Conservation (phyloP, 2,797 vertebrate species). For the Gambelia wislizenii region DNA sequence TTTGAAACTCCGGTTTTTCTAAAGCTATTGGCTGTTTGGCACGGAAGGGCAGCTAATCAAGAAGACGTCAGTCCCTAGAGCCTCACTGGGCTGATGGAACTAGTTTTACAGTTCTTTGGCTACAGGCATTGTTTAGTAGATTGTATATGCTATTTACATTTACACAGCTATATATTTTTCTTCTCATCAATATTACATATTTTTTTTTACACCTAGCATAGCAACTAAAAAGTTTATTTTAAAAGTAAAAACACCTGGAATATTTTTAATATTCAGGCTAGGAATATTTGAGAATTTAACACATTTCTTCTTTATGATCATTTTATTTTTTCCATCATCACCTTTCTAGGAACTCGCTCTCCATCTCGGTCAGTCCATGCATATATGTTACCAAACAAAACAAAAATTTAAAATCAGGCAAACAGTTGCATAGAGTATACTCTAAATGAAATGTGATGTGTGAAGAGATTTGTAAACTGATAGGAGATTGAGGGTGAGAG, state of each 20-base stretch:
- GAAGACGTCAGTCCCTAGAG: neutral
- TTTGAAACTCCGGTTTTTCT: neutral
- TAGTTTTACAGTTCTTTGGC: constrained; percentile 7
- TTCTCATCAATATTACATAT: neutral
- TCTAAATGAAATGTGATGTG: neutral
- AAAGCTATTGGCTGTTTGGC: neutral
- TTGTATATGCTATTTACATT: neutral
- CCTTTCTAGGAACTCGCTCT: constrained; percentile 84
- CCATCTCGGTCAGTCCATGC: constrained; percentile 71
- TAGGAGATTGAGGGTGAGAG: neutral
- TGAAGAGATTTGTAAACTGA: neutral
- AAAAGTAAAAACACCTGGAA: neutral
- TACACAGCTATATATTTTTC: neutral
- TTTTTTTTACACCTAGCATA: neutral
- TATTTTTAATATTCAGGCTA: no score
- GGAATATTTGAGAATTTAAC: neutral
- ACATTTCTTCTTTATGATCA: constrained; percentile 9
- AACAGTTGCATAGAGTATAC: neutral
- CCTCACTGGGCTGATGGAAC: no score
- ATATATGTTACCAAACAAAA: neutral
- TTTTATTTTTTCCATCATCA: constrained; percentile 45
- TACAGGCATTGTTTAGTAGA: neutral
- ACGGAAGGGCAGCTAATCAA: neutral
- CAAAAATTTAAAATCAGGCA: neutral
- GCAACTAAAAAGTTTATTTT: neutral